A percentile compares a stretch with the other conserved stretches of the same genome.
Conservation (phyloP, 2,888 invertebrate species). For the Dolichomitus sp. region DNA sequence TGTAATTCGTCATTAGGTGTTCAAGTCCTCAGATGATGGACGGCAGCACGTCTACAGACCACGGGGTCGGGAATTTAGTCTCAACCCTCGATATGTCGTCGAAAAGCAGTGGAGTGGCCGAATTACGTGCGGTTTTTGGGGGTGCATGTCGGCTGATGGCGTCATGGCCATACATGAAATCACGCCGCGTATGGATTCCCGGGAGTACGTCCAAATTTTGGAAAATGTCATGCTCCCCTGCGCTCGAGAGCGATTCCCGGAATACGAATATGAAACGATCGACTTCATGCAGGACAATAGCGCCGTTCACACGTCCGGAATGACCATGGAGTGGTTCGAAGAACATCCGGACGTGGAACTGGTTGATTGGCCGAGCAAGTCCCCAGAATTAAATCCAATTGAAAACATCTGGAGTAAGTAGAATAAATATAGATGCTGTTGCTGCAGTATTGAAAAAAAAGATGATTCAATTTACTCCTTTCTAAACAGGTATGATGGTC, state of each 20-base stretch:
- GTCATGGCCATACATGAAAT: slow-evolving; percentile 38
- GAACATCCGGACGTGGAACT: slow-evolving; percentile 60
- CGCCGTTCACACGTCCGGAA: slow-evolving; percentile 60
- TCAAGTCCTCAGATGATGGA: slow-evolving; percentile 40
- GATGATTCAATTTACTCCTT: not conserved
- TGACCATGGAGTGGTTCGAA: slow-evolving; percentile 63
- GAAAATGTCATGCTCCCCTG: slow-evolving; percentile 59
- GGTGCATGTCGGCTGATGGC: slow-evolving; percentile 56
- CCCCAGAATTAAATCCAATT: slow-evolving; percentile 70
- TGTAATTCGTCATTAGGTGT: slow-evolving; percentile 9
- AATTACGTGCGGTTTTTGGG: slow-evolving; percentile 58
- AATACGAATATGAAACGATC: slow-evolving; percentile 36
- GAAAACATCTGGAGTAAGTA: slow-evolving; percentile 70
- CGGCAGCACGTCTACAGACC: slow-evolving; percentile 27
- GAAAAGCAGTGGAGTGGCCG: slow-evolving; percentile 31
- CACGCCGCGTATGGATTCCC: too few relatives aligned
- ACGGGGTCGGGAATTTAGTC: not conserved
- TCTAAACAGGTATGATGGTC: not conserved
- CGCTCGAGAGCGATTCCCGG: slow-evolving; percentile 49
- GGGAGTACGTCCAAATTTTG: slow-evolving; percentile 59
- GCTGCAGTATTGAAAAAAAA: not conserved
- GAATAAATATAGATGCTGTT: not conserved
- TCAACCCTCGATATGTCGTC: slow-evolving; percentile 16
- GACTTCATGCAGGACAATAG: slow-evolving; percentile 67
- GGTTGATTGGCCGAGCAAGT: slow-evolving; percentile 66